These are phyloP conservation scores for Hyalella azteca DNA, from an alignment of 2,888 invertebrate species.

Conservation along the genomic window DNA sequence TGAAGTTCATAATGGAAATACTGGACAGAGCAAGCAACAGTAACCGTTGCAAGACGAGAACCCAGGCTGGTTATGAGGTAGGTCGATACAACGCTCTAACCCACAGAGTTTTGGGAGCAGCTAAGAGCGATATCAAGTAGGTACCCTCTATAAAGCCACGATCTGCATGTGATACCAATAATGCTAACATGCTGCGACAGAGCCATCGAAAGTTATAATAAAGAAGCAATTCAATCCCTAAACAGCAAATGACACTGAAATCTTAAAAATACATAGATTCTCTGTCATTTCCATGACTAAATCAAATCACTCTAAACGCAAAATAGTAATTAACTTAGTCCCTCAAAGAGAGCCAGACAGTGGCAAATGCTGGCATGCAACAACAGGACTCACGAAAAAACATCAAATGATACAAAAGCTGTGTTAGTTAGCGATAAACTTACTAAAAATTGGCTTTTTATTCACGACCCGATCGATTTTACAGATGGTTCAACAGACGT, in stretches of 20 bases:
- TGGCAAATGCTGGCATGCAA: constrained; percentile 22
- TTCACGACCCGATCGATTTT: too few relatives aligned
- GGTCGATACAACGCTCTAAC: not conserved
- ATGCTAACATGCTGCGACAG: constrained; percentile 21
- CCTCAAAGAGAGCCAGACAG: not conserved
- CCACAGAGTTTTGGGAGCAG: too few relatives aligned
- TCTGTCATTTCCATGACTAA: constrained; percentile 28
- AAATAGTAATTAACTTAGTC: constrained; percentile 19
- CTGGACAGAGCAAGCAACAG: constrained; percentile 6
- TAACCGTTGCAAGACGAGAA: constrained; percentile 16
- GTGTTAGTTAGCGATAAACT: not conserved
- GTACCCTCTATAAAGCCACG: constrained; percentile 22
- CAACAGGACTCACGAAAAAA: not conserved
- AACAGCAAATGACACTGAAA: constrained; percentile 34
- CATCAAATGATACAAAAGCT: not conserved
- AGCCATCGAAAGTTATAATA: not conserved
- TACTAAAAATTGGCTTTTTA: not conserved
- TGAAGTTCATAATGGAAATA: not conserved
- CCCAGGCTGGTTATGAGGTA: not conserved
- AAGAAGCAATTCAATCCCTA: constrained; percentile 25
- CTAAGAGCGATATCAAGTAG: not conserved
- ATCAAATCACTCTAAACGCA: constrained; percentile 24
- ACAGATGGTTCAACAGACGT: too few relatives aligned
- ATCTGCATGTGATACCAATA: constrained; percentile 11
- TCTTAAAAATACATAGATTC: constrained; percentile 11